Evolutionary conservation across 2,888 invertebrate species (phyloP).

Genomic region (Andrena flavipes): DNA sequence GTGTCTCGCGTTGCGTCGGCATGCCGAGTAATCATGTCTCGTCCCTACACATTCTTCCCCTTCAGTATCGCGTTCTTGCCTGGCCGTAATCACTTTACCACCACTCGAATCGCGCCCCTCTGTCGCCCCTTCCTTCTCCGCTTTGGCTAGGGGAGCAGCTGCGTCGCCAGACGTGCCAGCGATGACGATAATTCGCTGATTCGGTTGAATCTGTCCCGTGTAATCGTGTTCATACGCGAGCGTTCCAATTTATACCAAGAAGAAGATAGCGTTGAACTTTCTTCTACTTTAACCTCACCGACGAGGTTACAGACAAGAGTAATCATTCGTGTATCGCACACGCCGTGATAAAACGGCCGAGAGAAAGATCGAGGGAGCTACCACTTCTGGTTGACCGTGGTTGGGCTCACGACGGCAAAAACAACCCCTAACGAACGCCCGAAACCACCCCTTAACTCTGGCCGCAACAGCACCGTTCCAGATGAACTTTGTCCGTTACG

Average conservation of each 20-base stretch:
- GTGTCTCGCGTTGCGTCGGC: constrained; percentile 61
- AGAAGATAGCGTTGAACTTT: background rate
- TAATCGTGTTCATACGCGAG: background rate
- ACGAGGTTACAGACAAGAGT: constrained; percentile 59
- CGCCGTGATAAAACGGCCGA: constrained; percentile 50
- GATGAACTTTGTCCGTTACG: constrained; percentile 78
- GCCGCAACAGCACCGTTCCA: constrained; percentile 61
- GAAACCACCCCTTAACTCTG: constrained; percentile 66
- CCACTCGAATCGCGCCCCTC: constrained; percentile 1
- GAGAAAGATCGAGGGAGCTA: constrained; percentile 40
- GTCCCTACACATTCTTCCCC: constrained; percentile 47
- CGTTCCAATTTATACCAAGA: background rate
- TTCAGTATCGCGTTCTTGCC: constrained; percentile 22
- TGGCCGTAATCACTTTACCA: constrained; percentile 37
- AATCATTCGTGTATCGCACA: constrained; percentile 60
- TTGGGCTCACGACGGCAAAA: constrained; percentile 66
- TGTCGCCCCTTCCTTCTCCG: constrained; percentile 1
- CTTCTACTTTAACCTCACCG: background rate
- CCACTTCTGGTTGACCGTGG: constrained; percentile 64
- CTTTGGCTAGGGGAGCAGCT: constrained; percentile 1
- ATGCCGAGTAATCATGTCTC: constrained; percentile 68
- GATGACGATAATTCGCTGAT: background rate
- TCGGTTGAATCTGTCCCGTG: background rate
- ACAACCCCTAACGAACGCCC: constrained; percentile 71
- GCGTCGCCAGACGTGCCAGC: background rate